Base-by-base conservation (phyloP, 2,888 invertebrate genomes). In the Apotomis betuletana region DNA sequence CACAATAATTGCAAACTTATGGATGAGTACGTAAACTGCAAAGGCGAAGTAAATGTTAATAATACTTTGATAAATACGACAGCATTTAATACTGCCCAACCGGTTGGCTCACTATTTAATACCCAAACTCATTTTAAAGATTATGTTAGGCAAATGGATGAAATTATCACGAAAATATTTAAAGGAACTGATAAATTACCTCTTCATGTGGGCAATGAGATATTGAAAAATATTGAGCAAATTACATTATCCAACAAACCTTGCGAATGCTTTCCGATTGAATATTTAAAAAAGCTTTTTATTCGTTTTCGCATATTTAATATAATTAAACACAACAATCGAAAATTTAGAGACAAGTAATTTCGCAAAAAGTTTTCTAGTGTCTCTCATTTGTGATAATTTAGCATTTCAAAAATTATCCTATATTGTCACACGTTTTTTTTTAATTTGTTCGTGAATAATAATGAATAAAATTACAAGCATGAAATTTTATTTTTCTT, bases 1-100 rank as follows among this genome's bases (percentile, higher is more conserved):
- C 68, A 68, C 60, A 60, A 51, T 9, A 49, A 49, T 49, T 49
- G 49, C 49, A 49, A 49, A 49, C 49, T 49, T 49, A 49, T 49
- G 49, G 49, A 49, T 49, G 49, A 49, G 49, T 49, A 49, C 49
- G 49, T 49, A 49, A 49, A 49, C 9, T 8, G 12, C 12, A 49
- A 49, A 49, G 49, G 49, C 49, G 49, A 49, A 49, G 49, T 49
- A 49, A 49, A 49, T 49, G 49, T 49, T 49, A 49, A 10, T 49
- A 49, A 49, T 49, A 49, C 49, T 49, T 49, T 49, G 49, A 49
- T 49, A 49, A 49, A 49, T 49, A 49, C 12, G 49, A 49, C 2
- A 49, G 10, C 49, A 49, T 49, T 49, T 10, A 49, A 49, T 49
- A 49, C 9, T 49, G 10, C 8, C 49, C 49, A 49, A 49, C 46